Evolutionary conservation across 2,888 invertebrate genomes (phyloP).

Genomic region (Campopleginae sp.): DNA sequence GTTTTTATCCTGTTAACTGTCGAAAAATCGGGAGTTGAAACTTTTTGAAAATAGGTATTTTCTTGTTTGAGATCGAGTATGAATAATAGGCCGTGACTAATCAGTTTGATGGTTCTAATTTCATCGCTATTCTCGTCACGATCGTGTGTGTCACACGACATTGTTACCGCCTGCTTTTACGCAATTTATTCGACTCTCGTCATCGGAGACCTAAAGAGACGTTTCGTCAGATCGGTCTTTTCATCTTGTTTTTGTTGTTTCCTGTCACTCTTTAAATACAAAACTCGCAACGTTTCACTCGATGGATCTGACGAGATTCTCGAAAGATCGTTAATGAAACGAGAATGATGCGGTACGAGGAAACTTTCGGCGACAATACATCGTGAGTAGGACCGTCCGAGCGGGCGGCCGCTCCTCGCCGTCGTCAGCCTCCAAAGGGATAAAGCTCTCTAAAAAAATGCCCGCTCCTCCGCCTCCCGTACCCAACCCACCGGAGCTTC

Average conservation of each 20-base stretch:
- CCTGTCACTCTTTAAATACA: not conserved
- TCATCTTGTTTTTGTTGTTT: not conserved
- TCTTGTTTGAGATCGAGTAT: not conserved
- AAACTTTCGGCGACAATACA: not conserved
- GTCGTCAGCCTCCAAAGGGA: not conserved
- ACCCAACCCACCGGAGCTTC: constrained; percentile 76
- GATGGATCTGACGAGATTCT: constrained; percentile 1
- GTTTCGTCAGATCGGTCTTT: not conserved
- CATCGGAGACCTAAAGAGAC: too few species aligned
- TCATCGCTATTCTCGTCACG: not conserved
- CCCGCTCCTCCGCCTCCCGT: constrained; percentile 80
- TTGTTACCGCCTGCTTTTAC: constrained; percentile 6
- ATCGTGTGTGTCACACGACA: constrained; percentile 5
- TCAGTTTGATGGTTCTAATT: not conserved
- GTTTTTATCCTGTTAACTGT: not conserved
- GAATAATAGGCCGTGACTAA: not conserved
- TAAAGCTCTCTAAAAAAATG: constrained; percentile 70
- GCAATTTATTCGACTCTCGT: not conserved
- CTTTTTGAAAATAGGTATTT: not conserved
- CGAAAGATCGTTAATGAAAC: not conserved
- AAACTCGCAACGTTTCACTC: not conserved
- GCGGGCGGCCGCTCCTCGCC: not conserved
- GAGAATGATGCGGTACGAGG: constrained; percentile 16
- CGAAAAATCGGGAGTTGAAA: not conserved
- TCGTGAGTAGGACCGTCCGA: constrained; percentile 17